A percentile compares a stretch with the other conserved stretches of the same genome.
These are phyloP conservation scores for Cyclargus thomasi DNA, from an alignment of 1,140 invertebrate genomes.

Conservation along the genomic window DNA sequence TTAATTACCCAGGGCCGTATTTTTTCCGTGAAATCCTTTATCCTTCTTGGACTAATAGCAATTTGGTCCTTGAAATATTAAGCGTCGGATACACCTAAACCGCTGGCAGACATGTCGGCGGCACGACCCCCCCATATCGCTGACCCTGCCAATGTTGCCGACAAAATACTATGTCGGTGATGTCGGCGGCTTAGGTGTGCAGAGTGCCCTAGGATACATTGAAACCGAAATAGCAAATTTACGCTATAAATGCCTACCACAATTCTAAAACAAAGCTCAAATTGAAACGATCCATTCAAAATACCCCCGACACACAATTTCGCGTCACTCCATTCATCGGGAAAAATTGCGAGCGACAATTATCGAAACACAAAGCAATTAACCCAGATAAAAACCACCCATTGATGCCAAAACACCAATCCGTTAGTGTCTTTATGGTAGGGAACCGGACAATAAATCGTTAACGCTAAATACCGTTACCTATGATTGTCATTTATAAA, in stretches of 20 bases:
- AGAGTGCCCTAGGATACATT: no score
- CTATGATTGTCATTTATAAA: neutral
- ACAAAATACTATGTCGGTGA: no score
- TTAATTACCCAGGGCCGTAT: no score
- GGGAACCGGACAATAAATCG: neutral
- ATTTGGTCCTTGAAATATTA: no score
- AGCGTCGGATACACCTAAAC: no score
- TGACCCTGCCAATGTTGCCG: no score
- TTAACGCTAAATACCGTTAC: neutral
- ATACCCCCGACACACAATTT: conserved; percentile 8
- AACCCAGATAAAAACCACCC: conserved; percentile 18
- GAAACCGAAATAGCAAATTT: neutral
- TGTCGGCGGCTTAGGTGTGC: no score
- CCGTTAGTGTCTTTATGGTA: neutral
- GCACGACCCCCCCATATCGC: no score
- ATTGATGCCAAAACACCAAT: neutral
- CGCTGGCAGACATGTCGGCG: no score
- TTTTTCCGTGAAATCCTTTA: no score
- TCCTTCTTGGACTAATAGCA: no score
- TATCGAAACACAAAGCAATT: conserved; percentile 24
- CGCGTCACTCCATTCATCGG: conserved; percentile 7
- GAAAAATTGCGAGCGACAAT: conserved; percentile 22
- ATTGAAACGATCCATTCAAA: neutral
- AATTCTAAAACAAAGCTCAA: neutral
- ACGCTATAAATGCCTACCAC: neutral